A percentile compares a stretch with the other conserved stretches of the same genome.
Conservation (phyloP, 2,797 vertebrate species). For the Cirrhinus mrigala region DNA sequence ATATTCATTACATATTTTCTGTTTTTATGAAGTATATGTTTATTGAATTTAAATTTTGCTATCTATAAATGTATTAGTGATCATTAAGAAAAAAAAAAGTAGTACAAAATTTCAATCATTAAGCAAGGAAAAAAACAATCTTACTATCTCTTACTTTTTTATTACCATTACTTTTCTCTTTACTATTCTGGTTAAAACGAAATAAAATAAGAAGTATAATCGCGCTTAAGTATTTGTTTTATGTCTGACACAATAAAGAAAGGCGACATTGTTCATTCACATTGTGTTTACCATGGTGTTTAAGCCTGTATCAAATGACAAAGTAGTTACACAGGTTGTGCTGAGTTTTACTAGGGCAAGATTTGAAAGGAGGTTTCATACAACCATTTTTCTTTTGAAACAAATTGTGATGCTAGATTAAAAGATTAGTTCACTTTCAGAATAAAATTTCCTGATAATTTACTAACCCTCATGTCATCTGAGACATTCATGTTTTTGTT, state of each 20-base stretch:
- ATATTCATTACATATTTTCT: not conserved
- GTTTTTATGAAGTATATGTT: not conserved
- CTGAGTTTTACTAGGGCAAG: not conserved
- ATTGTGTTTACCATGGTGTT: not conserved
- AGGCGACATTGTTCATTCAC: not conserved
- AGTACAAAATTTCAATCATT: too few species aligned
- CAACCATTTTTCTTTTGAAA: not conserved
- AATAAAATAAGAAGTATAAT: conserved; percentile 1
- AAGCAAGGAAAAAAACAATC: not conserved
- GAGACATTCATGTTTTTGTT: too few species aligned
- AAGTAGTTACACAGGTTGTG: not conserved
- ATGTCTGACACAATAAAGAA: conserved; percentile 5
- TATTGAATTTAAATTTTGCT: too few species aligned
- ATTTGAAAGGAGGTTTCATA: not conserved
- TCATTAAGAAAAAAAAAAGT: too few species aligned
- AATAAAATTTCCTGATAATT: too few species aligned
- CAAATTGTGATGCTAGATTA: conserved; percentile 1
- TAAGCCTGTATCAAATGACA: conserved; percentile 19
- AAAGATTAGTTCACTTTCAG: too few species aligned
- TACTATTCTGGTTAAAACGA: not conserved
- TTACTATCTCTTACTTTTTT: too few species aligned
- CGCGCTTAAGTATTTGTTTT: not conserved
- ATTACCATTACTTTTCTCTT: not conserved
- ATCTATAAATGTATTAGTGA: too few species aligned
- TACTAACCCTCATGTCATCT: too few species aligned